Conservation (phyloP, 2,113 vertebrate species). For the Poicephalus meyeri region DNA sequence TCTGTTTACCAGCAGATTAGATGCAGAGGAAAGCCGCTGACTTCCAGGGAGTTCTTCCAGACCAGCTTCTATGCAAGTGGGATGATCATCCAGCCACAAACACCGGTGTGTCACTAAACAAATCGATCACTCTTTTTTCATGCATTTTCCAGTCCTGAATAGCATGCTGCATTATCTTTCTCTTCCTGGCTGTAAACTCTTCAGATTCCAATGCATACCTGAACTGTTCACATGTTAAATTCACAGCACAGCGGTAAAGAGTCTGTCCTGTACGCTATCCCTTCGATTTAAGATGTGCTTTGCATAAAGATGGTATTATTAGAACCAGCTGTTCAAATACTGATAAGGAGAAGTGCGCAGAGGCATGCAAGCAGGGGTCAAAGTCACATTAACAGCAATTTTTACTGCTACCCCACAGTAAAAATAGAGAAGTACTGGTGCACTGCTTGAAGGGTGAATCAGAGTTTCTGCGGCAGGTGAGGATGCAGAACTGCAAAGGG, state of each 20-base stretch:
- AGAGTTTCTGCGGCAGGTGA: constrained; percentile 66
- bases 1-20: background rate
- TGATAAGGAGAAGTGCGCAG: background rate
- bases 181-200: background rate
- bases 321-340: constrained; percentile 17
- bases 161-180: background rate
- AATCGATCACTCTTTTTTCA: rapidly evolving
- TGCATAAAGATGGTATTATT: background rate
- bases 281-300: background rate
- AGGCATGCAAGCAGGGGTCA: background rate
- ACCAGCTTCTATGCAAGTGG: background rate
- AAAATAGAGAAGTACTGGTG: background rate
- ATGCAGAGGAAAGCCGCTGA: constrained; percentile 12
- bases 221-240: background rate
- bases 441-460: constrained; percentile 6
- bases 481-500: constrained; percentile 16
- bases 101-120: background rate
- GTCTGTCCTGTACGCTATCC: background rate
- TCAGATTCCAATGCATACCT: constrained; percentile 20
- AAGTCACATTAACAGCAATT: background rate
- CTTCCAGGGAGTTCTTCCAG: constrained; percentile 28
- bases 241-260: background rate
- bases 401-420: background rate
- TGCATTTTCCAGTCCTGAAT: background rate
- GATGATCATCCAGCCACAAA: background rate